phyloP scores from a whole-genome alignment of 2,113 vertebrate species.

The Mixornis gularis region DNA sequence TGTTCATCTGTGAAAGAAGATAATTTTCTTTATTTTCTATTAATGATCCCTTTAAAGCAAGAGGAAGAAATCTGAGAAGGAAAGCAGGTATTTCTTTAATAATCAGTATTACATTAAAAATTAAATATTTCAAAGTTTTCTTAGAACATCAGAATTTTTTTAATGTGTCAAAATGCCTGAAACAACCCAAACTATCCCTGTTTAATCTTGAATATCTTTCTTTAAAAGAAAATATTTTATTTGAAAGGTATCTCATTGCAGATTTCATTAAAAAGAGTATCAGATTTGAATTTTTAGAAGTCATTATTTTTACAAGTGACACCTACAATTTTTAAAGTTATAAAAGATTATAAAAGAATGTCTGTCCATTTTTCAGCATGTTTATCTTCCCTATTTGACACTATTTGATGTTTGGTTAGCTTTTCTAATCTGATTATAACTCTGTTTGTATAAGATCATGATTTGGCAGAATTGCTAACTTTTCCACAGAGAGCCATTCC shows the following conservation, averaged over 20 bases:
- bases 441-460: slow-evolving; percentile 29
- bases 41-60: neutral
- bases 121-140: neutral
- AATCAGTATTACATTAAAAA: neutral
- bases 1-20: neutral
- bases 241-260: neutral
- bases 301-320: slow-evolving; percentile 18
- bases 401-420: slow-evolving; percentile 40
- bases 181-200: neutral
- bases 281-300: slow-evolving; percentile 8
- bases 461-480: slow-evolving; percentile 16
- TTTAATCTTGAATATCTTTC: neutral
- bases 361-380: neutral
- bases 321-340: slow-evolving; percentile 23
- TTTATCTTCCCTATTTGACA: slow-evolving; percentile 50
- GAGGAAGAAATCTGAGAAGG: neutral
- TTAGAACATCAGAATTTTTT: neutral
- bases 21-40: neutral
- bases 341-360: slow-evolving; percentile 20
- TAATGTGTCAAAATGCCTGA: neutral
- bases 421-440: slow-evolving; percentile 45
- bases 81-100: neutral
- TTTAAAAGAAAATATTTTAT: slow-evolving; percentile 38
- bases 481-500: neutral
- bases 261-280: slow-evolving; percentile 9